Base-by-base conservation (phyloP, 2,888 invertebrate genomes). In the Andrena bucephala region DNA sequence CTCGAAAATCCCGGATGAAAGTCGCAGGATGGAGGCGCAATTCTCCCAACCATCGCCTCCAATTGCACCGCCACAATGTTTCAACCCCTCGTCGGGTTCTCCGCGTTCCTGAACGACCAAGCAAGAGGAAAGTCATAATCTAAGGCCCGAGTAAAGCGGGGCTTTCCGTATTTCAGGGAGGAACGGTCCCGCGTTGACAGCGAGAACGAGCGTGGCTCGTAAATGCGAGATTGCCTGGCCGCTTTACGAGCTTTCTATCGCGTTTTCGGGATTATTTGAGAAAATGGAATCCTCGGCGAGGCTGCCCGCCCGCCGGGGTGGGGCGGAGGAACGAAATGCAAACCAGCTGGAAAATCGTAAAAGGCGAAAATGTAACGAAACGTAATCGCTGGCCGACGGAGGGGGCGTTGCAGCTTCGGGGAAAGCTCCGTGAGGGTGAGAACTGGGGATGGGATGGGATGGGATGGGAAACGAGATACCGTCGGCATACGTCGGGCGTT, bases 321-420 rank as follows among this genome's bases (percentile, higher is more conserved):
- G 63, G 50, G 83, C 77, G 84, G 70, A 65, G 80, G 72, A 78
- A 86, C 85, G 83, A 87, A 90, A 91, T 86, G 88, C 85, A 91
- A 91, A 92, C 89, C 91, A 91, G 88, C 90, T 89, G 90, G 89
- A 90, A 91, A 90, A 91, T 90, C 91, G 90, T 92, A 91, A 92
- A 83, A 78, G 75, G 73, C 81, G 80, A 88, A 87, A 90, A 87
- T 84, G 88, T 89, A 88, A 90, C 90, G 48, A 88, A 89, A 90
- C 88, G 85, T 90, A 91, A 90, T 84, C 76, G 85, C 31, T 60
- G 68, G 72, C 60, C 63, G 62, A 62, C 62, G 69, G 54, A 80
- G 87, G 86, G 87, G 83, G 87, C 83, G 86, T 83, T 87, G 76
- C 84, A 65, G 76, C 63, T 57, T 62, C 13, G 10, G 33, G 72